phyloP scores from a whole-genome alignment of 2,797 vertebrate species.

The Chiroxiphia lanceolata region DNA sequence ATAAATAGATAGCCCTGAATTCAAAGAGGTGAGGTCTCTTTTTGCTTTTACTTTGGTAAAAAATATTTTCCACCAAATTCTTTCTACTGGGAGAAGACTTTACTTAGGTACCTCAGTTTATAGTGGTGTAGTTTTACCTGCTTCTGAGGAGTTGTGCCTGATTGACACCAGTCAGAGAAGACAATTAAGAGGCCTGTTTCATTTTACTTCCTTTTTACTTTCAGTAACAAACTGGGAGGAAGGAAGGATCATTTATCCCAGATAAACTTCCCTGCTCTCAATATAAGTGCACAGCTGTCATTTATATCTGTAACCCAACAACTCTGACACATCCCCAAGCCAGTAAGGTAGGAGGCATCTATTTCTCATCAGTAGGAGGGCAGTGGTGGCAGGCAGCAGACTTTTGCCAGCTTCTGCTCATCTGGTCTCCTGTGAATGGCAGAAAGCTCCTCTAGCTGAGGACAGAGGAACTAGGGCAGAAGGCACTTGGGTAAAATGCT shows the following conservation, averaged over 20 bases:
- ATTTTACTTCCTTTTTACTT: not conserved
- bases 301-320: not conserved
- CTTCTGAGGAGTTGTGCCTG: not conserved
- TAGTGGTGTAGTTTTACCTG: not conserved
- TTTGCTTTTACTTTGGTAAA: not conserved
- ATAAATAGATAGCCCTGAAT: not conserved
- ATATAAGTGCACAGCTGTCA: not conserved
- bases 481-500: not conserved
- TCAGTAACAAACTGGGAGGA: not conserved
- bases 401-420: not conserved
- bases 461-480: not conserved
- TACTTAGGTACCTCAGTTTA: not conserved
- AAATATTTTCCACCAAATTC: not conserved
- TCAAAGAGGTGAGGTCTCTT: not conserved
- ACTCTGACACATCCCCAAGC: too few relatives aligned
- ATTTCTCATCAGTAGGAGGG: not conserved
- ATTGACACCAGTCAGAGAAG: not conserved
- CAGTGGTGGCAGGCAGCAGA: not conserved
- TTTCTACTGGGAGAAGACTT: not conserved
- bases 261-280: not conserved
- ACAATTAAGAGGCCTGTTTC: not conserved
- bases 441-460: not conserved
- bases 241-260: not conserved
- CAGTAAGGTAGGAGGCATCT: not conserved
- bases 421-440: not conserved